Conservation (phyloP, 2,797 vertebrate species). For the Sebastiscus albofasciatus region DNA sequence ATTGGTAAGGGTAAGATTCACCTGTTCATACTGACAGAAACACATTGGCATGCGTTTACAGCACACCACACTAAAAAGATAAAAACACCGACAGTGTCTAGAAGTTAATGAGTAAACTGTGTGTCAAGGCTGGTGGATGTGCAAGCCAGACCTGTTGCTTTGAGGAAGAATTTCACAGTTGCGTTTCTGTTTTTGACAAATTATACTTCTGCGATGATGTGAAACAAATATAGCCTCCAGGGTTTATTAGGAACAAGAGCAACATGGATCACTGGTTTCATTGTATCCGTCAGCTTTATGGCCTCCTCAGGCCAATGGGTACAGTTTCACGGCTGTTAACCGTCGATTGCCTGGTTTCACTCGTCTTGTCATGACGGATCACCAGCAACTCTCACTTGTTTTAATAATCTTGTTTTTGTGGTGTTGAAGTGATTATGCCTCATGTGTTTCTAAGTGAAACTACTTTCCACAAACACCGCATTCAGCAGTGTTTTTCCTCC, state of each 20-base stretch:
- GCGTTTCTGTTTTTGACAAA: neutral
- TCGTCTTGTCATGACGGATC: neutral
- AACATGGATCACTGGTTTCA: slow-evolving; percentile 3
- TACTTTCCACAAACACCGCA: slow-evolving; percentile 17
- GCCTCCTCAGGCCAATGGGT: neutral
- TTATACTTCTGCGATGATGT: slow-evolving; percentile 20
- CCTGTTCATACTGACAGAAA: slow-evolving; percentile 11
- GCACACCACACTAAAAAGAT: neutral
- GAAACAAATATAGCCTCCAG: neutral
- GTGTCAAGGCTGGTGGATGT: slow-evolving; percentile 12
- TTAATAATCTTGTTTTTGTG: neutral
- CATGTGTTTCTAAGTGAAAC: slow-evolving; percentile 5
- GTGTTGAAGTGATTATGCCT: neutral
- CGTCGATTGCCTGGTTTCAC: neutral
- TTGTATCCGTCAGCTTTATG: slow-evolving; percentile 9
- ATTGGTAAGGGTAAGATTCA: neutral
- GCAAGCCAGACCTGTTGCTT: neutral
- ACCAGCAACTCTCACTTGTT: neutral
- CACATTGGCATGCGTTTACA: slow-evolving; percentile 22
- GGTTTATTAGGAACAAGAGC: slow-evolving; percentile 8
- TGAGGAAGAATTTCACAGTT: neutral
- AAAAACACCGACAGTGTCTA: slow-evolving; percentile 1
- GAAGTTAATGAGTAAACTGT: slow-evolving; percentile 61
- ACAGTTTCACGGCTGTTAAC: slow-evolving; percentile 30
- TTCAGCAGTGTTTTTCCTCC: neutral